phyloP scores from a whole-genome alignment of 2,797 vertebrate species.

The Calcarius lapponicus region DNA sequence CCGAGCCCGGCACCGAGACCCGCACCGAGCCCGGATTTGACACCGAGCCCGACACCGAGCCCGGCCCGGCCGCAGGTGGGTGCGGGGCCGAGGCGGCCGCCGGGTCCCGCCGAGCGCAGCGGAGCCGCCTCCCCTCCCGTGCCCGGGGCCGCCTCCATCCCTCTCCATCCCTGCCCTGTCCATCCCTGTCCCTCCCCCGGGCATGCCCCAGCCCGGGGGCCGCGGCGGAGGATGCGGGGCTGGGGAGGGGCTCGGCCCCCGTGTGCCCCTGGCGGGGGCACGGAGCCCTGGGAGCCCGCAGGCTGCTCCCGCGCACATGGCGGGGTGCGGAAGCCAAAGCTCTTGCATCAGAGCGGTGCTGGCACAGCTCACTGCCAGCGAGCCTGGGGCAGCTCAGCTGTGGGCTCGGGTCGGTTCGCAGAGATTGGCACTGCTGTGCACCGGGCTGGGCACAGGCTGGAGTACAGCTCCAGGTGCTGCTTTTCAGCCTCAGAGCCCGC shows the following conservation, averaged over 20 bases:
- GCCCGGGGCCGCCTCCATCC: background rate
- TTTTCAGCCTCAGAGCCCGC: background rate
- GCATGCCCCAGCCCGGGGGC: background rate
- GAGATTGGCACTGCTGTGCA: rapidly evolving
- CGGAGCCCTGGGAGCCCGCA: background rate
- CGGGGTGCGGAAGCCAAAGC: background rate
- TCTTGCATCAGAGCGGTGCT: background rate
- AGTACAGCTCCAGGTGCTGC: background rate
- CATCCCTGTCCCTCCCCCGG: background rate
- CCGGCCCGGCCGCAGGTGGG: constrained; percentile 9
- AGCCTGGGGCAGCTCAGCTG: rapidly evolving
- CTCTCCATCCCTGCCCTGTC: background rate
- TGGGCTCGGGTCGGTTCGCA: rapidly evolving
- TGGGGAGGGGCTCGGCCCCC: background rate
- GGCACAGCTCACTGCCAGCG: rapidly evolving
- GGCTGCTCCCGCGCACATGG: background rate
- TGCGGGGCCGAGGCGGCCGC: background rate
- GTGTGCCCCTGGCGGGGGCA: background rate
- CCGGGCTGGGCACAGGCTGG: background rate
- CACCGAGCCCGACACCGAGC: background rate
- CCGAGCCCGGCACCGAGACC: too few species aligned
- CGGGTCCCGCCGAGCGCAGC: background rate
- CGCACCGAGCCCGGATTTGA: background rate
- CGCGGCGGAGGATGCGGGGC: background rate
- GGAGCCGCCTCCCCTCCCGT: background rate